Evolutionary conservation across 2,113 vertebrate species (phyloP).

Genomic region (Laterallus jamaicensis): DNA sequence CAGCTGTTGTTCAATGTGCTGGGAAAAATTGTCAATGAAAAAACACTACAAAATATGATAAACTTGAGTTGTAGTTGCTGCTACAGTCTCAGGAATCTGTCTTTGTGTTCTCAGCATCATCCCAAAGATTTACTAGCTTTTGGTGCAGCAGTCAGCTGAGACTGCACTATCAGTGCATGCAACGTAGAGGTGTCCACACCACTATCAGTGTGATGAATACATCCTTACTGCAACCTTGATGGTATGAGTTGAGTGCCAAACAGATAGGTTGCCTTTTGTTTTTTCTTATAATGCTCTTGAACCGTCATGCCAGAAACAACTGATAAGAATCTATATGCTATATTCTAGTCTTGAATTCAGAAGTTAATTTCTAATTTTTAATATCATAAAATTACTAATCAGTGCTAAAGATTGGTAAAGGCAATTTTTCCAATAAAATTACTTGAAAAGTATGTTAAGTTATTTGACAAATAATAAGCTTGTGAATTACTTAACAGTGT

Average conservation of each 20-base stretch:
- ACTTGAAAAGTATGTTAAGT: not conserved
- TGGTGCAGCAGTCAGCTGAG: accelerated
- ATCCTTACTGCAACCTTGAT: not conserved
- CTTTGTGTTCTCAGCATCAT: not conserved
- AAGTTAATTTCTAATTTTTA: not conserved
- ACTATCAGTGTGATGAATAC: not conserved
- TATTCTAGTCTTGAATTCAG: not conserved
- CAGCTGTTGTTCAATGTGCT: not conserved
- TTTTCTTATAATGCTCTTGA: not conserved
- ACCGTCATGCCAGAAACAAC: not conserved
- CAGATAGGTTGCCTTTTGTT: not conserved
- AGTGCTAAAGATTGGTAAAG: not conserved
- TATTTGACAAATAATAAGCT: not conserved
- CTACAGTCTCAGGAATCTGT: not conserved
- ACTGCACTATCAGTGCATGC: not conserved
- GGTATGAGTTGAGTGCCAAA: not conserved
- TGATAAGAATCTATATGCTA: not conserved
- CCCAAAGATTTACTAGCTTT: not conserved
- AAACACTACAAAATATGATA: not conserved
- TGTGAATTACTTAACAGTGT: not conserved
- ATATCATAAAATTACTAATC: not conserved
- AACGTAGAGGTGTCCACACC: not conserved
- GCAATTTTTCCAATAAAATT: not conserved
- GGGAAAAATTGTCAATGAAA: not conserved
- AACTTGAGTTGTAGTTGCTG: not conserved